A percentile compares a stretch with the other conserved stretches of the same genome.
These are phyloP conservation scores for Lomographa bimaculata DNA, from an alignment of 2,888 invertebrate species.

Conservation along the genomic window DNA sequence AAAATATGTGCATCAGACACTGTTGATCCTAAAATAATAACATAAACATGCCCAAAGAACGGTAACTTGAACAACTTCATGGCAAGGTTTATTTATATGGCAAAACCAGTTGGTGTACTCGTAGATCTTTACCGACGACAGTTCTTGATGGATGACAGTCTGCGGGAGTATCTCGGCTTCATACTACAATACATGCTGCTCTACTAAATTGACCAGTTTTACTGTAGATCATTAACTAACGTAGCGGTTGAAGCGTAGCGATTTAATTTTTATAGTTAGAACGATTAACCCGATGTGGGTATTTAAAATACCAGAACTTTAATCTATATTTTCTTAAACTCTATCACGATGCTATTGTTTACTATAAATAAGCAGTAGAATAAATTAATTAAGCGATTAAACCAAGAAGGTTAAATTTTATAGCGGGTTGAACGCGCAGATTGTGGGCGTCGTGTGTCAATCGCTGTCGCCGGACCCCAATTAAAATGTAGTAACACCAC, in stretches of 20 bases:
- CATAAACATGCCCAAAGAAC: no score
- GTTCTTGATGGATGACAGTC: conserved; percentile 8
- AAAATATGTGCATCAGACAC: no score
- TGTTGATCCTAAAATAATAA: no score
- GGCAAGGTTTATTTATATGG: conserved; percentile 1
- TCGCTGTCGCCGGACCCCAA: conserved; percentile 50
- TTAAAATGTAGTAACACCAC: conserved; percentile 52
- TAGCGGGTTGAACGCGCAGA: conserved; percentile 41
- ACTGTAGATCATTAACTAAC: background rate
- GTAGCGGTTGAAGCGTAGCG: background rate
- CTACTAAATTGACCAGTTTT: conserved; percentile 4
- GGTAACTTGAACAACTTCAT: background rate
- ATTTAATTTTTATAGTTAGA: background rate
- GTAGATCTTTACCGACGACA: conserved; percentile 1
- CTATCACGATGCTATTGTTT: conserved; percentile 3
- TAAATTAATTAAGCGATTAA: conserved; percentile 25
- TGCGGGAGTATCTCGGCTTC: conserved; percentile 1
- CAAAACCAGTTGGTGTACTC: conserved; percentile 6
- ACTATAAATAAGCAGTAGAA: conserved; percentile 13
- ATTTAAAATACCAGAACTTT: background rate
- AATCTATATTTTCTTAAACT: background rate
- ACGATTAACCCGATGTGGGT: no score
- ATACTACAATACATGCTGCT: conserved; percentile 3
- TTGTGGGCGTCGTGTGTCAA: conserved; percentile 44
- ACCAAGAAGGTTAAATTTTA: conserved; percentile 24